Conservation (phyloP, 2,797 vertebrate genomes). For the Nasua narica region DNA sequence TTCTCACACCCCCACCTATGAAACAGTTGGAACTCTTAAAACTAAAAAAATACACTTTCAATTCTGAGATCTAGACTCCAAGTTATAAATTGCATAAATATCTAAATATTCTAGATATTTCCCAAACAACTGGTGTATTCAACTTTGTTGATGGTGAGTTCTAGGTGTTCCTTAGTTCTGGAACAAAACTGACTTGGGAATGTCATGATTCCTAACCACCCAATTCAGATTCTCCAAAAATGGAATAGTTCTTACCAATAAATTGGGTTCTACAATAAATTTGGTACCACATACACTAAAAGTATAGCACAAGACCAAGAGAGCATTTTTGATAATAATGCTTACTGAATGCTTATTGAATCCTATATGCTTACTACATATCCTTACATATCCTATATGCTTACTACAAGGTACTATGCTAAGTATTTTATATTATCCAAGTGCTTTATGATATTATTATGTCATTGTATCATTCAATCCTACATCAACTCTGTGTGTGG, state of each 20-base stretch:
- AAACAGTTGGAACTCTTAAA: background rate
- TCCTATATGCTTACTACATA: background rate
- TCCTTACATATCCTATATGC: background rate
- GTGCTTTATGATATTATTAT: background rate
- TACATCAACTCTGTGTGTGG: background rate
- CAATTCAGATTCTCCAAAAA: background rate
- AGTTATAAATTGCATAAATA: background rate
- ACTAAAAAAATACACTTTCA: background rate
- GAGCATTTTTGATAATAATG: background rate
- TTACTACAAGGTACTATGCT: background rate
- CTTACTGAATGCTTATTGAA: background rate
- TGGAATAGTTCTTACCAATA: background rate
- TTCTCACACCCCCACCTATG: background rate
- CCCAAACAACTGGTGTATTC: background rate
- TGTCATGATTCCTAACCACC: background rate
- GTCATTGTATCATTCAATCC: background rate
- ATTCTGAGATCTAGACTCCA: background rate
- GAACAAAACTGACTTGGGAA: conserved; percentile 7
- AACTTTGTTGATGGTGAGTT: background rate
- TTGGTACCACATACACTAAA: background rate
- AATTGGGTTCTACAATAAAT: background rate
- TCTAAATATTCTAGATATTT: background rate
- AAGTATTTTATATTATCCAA: background rate
- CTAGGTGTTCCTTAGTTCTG: background rate
- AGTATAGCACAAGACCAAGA: background rate